Evolutionary conservation across 2,888 invertebrate species (phyloP), one percentile per base, ranked within the genome.

Genomic region (Leptinotarsa juncta): DNA sequence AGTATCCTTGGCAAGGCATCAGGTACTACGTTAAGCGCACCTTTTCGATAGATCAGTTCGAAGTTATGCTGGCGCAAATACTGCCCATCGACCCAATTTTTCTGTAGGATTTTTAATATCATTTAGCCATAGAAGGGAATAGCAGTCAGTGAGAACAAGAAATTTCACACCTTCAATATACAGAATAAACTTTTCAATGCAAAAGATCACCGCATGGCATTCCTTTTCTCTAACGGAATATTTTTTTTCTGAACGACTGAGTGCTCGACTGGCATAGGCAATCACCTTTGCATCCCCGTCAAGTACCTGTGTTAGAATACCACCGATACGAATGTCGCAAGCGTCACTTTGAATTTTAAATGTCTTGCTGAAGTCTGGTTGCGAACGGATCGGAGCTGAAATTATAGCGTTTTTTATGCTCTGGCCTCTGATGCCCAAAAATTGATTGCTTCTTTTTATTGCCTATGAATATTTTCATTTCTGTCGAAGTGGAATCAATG

Each of bases 151-250:
- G 1, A 81, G 70, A 0, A 80, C 73, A 0, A 32, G 79, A 73
- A 82, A 82, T 20, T 67, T 71, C 23, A 72, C 70, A 32, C 79
- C 79, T 65, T 80, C 79, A 1, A 79, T 70, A 49, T 74, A 80
- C 20, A 78, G 73, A 55, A 53, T 65, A 71, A 84, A 84, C 65
- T 83, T 81, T 55, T 81, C 81, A 2, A 84, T 67, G n/a, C 75
- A 67, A 60, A 77, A 79, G 18, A 84, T 20, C 18, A 83, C 74
- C 0, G 80, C 81, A 1, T 82, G 70, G 60, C 77, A 77, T 73
- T 84, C 84, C 49, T 71, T 18, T 42, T 48, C 65, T 16, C 49
- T 65, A 10, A 65, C 65, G 10, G 65, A 65, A 65, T 65, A 65
- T 1, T 71, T 85, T 82, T 1, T 80, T 74, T 84, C 83, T 1